These are phyloP conservation scores for Halcyon smyrnensis DNA, from an alignment of 2,797 vertebrate species.

Conservation along the genomic window DNA sequence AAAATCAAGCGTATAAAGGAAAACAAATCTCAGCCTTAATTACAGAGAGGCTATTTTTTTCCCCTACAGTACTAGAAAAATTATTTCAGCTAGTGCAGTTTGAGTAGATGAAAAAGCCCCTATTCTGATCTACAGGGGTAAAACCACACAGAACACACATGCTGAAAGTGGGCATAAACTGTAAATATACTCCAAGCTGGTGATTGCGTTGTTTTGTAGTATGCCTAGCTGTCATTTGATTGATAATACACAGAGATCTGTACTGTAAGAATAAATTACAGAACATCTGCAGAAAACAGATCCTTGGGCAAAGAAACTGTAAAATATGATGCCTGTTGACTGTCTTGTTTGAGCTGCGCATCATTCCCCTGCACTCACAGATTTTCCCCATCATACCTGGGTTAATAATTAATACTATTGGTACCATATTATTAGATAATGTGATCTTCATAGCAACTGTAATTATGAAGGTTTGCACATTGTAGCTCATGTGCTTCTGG, in stretches of 20 bases:
- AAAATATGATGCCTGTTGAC: not conserved
- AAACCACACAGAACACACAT: not conserved
- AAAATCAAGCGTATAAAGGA: constrained; percentile 17
- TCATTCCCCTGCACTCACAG: not conserved
- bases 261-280: not conserved
- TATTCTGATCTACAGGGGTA: not conserved
- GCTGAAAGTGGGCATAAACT: not conserved
- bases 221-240: not conserved
- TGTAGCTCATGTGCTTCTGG: not conserved
- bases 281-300: constrained; percentile 18
- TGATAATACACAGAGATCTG: not conserved
- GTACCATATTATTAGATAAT: not conserved
- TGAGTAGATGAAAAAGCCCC: not conserved
- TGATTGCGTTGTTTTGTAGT: not conserved
- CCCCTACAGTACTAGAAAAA: not conserved
- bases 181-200: not conserved
- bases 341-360: not conserved
- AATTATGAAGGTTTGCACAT: not conserved
- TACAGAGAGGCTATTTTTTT: not conserved
- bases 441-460: not conserved
- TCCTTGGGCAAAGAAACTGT: not conserved
- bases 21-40: not conserved
- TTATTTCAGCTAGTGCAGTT: not conserved
- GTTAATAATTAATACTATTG: not conserved
- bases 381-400: not conserved